Percentiles rank a stretch among this genome's conserved stretches.
Conservation (phyloP, 2,797 vertebrate genomes). For the Poeciliopsis infans region DNA sequence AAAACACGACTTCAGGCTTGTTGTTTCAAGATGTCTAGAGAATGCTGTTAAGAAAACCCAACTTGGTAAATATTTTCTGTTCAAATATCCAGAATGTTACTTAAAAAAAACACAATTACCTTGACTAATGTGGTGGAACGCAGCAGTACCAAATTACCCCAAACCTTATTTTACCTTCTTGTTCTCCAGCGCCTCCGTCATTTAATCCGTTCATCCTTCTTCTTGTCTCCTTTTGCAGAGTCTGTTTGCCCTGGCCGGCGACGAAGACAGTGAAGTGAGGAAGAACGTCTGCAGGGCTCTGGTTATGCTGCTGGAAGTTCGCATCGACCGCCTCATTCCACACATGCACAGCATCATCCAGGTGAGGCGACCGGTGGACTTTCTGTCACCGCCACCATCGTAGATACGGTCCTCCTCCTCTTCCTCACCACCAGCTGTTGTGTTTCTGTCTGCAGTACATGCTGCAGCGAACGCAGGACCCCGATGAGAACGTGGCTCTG, state of each 20-base stretch:
- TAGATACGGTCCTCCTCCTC: not conserved
- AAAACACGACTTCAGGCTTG: not conserved
- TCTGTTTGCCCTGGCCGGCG: slow-evolving; percentile 91
- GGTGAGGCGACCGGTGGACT: slow-evolving; percentile 71
- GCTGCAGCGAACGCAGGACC: slow-evolving; percentile 94
- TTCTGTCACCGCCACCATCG: not conserved
- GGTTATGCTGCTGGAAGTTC: slow-evolving; percentile 94
- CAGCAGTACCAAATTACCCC: not conserved
- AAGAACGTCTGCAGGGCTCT: slow-evolving; percentile 94
- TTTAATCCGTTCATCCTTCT: not conserved
- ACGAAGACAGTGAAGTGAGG: slow-evolving; percentile 93
- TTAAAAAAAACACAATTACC: not conserved
- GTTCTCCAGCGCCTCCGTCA: not conserved
- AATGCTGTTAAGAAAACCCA: not conserved
- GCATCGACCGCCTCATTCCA: slow-evolving; percentile 93
- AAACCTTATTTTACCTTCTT: not conserved
- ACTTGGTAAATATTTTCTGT: not conserved
- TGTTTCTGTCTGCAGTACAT: slow-evolving; percentile 83
- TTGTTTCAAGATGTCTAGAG: not conserved
- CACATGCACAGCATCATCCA: slow-evolving; percentile 98
- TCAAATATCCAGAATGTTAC: not conserved
- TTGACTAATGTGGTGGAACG: not conserved
- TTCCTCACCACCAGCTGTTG: not conserved
- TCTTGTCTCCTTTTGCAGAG: slow-evolving; percentile 76
- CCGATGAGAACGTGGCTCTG: slow-evolving; percentile 92